Conservation (phyloP, 2,888 invertebrate species). For the Diachrysia chrysitis region DNA sequence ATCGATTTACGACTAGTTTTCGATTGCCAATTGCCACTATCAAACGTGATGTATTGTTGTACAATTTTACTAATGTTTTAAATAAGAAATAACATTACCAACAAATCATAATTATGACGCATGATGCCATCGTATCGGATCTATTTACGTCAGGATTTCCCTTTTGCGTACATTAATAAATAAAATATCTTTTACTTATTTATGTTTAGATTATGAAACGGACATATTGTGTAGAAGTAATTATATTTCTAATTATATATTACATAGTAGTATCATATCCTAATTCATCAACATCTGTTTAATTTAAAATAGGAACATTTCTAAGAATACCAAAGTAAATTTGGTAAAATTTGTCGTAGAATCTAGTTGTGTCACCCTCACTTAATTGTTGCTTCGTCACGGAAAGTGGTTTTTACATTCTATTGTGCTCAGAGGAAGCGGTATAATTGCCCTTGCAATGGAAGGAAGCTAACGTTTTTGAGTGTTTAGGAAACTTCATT, state of each 20-base stretch:
- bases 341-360: conserved; percentile 35
- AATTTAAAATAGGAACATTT: not conserved
- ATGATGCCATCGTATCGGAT: conserved; percentile 21
- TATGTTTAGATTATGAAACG: not conserved
- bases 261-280: not conserved
- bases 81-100: conserved; percentile 11
- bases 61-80: conserved; percentile 18
- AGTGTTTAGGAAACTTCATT: conserved; percentile 72
- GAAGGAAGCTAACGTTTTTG: conserved; percentile 79
- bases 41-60: conserved; percentile 12
- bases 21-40: conserved; percentile 24
- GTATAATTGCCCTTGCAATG: conserved; percentile 81
- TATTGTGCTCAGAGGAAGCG: conserved; percentile 83
- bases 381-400: conserved; percentile 69
- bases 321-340: conserved; percentile 9
- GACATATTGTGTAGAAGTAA: not conserved
- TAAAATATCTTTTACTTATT: not conserved
- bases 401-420: conserved; percentile 78
- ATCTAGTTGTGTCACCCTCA: conserved; percentile 63
- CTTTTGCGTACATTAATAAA: conserved; percentile 14
- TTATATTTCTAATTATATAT: too few relatives aligned
- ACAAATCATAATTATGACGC: conserved; percentile 7
- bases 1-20: conserved; percentile 34
- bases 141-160: conserved; percentile 39
- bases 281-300: not conserved